Conservation (phyloP, 1,140 invertebrate species). For the Spodoptera frugiperda region DNA sequence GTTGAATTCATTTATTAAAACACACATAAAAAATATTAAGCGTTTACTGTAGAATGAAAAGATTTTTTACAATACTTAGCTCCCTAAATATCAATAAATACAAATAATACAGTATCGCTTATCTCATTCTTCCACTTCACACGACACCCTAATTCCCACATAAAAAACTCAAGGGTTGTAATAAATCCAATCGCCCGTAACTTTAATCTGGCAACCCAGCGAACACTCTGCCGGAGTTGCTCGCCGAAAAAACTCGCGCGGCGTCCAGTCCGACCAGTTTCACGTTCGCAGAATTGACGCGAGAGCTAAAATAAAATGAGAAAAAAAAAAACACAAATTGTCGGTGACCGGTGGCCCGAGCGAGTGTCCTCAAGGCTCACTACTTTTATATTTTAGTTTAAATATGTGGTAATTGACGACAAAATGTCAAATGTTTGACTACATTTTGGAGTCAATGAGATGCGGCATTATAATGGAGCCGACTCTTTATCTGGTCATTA, state of each 20-base stretch:
- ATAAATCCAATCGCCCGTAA: constrained; percentile 29
- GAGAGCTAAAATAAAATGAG: constrained; percentile 55
- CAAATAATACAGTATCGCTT: not conserved
- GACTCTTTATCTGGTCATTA: not conserved
- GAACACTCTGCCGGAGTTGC: constrained; percentile 49
- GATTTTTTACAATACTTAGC: too few relatives aligned
- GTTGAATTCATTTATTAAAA: too few relatives aligned
- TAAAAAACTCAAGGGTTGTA: constrained; percentile 35
- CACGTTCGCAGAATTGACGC: constrained; percentile 69
- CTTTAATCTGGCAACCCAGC: constrained; percentile 49
- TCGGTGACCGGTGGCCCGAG: constrained; percentile 53
- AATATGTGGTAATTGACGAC: constrained; percentile 40
- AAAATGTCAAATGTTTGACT: constrained; percentile 38
- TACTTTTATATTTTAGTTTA: constrained; percentile 60
- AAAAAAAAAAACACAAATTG: constrained; percentile 79
- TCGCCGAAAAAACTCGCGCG: constrained; percentile 73
- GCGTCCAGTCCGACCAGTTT: constrained; percentile 71
- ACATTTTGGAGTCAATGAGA: constrained; percentile 27
- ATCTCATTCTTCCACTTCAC: constrained; percentile 1
- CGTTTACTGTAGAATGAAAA: too few relatives aligned
- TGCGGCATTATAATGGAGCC: not conserved
- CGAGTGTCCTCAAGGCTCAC: constrained; percentile 76
- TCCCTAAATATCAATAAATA: not conserved
- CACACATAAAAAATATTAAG: too few relatives aligned
- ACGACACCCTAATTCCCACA: constrained; percentile 15